Evolutionary conservation across 2,113 vertebrate species (phyloP), one percentile per base, ranked within the genome.

Genomic region (Laterallus jamaicensis): DNA sequence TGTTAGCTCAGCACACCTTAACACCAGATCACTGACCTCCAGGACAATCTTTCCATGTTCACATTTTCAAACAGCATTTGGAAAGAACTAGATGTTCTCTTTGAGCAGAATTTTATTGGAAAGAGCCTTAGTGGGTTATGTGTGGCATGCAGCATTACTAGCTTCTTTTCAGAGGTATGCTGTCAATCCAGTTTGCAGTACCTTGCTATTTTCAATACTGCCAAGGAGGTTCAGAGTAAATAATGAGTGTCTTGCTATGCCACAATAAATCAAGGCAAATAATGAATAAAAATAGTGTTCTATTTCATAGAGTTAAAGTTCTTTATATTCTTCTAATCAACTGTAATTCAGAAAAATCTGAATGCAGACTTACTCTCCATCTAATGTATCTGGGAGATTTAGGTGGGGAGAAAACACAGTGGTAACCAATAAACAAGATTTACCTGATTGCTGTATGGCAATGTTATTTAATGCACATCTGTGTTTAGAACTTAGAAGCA

Each of bases 391-490:
- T 8, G 4, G 39, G 76, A 92, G 84, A 94, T 92, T 92, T 91
- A 92, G 85, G 62, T 26, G 49, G 7, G 40, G 67, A 12, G 73
- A 69, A 87, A 62, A 60, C 47, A 1, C 21, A 39, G 64, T 39
- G 32, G 75, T 82, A 78, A 60, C 79, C 66, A 78, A 83, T 90
- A 93, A 96, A 88, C 47, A 88, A 96, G 82, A 92, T 92, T 92
- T 88, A 97, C 92, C 79, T 12, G 55, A 81, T 16, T 19, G 32
- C 64, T 86, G 52, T 5, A 15, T n/a, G 39, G 69, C 73, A 69
- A 35, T 12, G 49, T 88, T 97, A 93, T 83, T 81, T 86, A 96
- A 86, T 28, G 76, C 73, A 83, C 56, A 71, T 49, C 63, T 83
- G 76, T 84, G 76, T 86, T 83, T 11, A 18, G 90, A 81, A 39